Percentiles rank a stretch among this genome's conserved stretches.
Evolutionary conservation across 2,888 invertebrate genomes (phyloP).

Genomic region (Epinotia ramella): DNA sequence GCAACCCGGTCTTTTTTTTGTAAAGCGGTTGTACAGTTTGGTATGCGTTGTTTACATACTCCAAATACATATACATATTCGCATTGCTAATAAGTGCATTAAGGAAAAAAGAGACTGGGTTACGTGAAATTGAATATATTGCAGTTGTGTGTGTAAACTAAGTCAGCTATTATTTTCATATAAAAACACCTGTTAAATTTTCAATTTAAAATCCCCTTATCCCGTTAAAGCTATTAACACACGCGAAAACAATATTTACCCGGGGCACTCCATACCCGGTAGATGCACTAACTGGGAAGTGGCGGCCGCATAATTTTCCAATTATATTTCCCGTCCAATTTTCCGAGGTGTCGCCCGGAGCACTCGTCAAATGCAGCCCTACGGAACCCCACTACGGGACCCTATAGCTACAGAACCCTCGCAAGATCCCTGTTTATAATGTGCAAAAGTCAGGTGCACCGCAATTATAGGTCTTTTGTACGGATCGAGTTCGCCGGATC

Average conservation of each 20-base stretch:
- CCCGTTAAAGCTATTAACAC: conserved; percentile 44
- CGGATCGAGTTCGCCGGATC: not conserved
- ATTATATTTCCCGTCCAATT: conserved; percentile 85
- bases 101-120: not conserved
- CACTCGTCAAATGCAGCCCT: conserved; percentile 82
- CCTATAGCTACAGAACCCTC: conserved; percentile 50
- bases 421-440: conserved; percentile 57
- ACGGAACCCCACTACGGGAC: conserved; percentile 54
- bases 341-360: conserved; percentile 84
- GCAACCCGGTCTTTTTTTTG: too few species aligned
- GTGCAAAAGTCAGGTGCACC: conserved; percentile 65
- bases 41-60: too few species aligned
- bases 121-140: conserved; percentile 1
- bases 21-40: too few species aligned
- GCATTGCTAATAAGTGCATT: not conserved
- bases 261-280: conserved; percentile 48
- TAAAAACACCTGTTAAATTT: conserved; percentile 40
- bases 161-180: conserved; percentile 1
- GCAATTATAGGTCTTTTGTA: conserved; percentile 53
- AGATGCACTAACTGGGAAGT: conserved; percentile 62
- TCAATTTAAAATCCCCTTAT: conserved; percentile 50
- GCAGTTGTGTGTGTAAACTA: not conserved
- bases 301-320: conserved; percentile 84
- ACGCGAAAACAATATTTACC: conserved; percentile 44
- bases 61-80: not conserved